Evolutionary conservation across 2,888 invertebrate species (phyloP).

Genomic region (Tenthredo notha): DNA sequence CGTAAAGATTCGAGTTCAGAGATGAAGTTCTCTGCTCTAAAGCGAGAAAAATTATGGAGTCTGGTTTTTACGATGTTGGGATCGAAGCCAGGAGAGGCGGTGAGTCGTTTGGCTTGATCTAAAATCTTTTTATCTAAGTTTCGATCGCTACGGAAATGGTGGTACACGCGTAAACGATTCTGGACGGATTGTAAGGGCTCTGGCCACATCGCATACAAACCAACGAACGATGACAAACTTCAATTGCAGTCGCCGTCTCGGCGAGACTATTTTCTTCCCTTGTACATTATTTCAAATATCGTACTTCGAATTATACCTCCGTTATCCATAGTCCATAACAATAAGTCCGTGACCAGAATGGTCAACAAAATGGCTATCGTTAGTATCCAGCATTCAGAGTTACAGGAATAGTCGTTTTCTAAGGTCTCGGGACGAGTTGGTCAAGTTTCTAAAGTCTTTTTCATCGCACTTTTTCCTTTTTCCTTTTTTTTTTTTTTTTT

Average conservation of each 20-base stretch:
- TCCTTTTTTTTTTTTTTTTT: not conserved
- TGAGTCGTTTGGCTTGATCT: slow-evolving; percentile 48
- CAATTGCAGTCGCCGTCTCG: slow-evolving; percentile 37
- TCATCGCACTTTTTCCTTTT: not conserved
- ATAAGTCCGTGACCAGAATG: slow-evolving; percentile 35
- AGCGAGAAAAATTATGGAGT: slow-evolving; percentile 31
- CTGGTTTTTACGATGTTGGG: slow-evolving; percentile 33
- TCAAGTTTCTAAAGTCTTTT: slow-evolving; percentile 12
- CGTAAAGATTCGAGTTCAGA: not conserved
- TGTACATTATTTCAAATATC: slow-evolving; percentile 10
- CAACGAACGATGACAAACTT: slow-evolving; percentile 1
- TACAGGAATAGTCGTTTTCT: not conserved
- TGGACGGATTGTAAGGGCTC: not conserved
- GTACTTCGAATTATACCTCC: slow-evolving; percentile 39
- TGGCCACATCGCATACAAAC: not conserved
- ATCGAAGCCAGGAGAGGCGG: slow-evolving; percentile 8
- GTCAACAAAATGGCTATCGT: not conserved
- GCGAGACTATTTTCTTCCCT: slow-evolving; percentile 9
- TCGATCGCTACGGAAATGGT: slow-evolving; percentile 32
- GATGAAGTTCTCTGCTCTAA: not conserved
- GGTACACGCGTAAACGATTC: slow-evolving; percentile 12
- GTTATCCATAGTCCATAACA: slow-evolving; percentile 23
- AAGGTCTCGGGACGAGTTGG: not conserved
- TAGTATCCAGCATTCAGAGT: not conserved
- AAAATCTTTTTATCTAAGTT: slow-evolving; percentile 38